These are phyloP conservation scores for Peromyscus californicus DNA, from an alignment of 2,113 vertebrate species.

Conservation along the genomic window DNA sequence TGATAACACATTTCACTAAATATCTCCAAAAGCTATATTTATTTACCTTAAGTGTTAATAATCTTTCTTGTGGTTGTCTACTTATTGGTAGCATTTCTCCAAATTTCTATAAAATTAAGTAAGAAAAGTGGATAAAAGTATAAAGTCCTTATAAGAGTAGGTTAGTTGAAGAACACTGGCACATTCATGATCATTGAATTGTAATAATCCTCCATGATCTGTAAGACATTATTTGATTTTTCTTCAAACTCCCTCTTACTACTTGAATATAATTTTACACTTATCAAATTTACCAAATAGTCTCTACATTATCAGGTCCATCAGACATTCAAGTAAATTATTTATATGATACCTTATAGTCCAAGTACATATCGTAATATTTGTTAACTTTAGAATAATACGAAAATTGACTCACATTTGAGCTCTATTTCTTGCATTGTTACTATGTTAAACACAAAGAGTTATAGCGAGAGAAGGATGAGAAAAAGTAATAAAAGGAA, in stretches of 20 bases:
- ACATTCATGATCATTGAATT: neutral
- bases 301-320: neutral
- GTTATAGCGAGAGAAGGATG: neutral
- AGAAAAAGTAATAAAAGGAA: neutral
- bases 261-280: neutral
- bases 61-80: neutral
- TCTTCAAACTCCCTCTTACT: too few species aligned
- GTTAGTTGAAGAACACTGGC: neutral
- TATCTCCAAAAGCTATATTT: neutral
- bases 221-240: neutral
- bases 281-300: neutral
- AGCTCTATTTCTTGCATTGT: neutral
- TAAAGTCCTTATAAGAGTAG: neutral
- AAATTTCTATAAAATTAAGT: neutral
- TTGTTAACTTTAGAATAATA: neutral
- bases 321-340: neutral
- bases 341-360: neutral
- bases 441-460: neutral
- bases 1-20: slow-evolving; percentile 23
- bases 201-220: neutral
- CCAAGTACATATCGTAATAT: neutral
- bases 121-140: neutral
- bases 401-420: neutral
- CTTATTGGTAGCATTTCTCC: fast-evolving
- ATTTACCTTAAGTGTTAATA: neutral